Evolutionary conservation across 2,113 vertebrate genomes (phyloP).

Genomic region (Anser cygnoides): DNA sequence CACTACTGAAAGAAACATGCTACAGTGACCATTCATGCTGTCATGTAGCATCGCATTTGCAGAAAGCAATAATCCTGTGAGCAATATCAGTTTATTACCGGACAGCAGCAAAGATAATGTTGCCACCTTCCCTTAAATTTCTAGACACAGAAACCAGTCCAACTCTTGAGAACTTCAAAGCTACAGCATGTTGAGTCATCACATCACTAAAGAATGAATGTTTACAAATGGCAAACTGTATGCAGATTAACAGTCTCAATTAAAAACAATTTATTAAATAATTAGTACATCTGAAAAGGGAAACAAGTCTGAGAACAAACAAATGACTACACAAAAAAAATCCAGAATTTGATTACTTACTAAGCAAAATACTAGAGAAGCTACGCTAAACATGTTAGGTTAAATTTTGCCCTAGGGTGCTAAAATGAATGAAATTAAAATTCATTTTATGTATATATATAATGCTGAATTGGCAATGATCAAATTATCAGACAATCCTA

Average conservation of each 20-base stretch:
- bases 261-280: background rate
- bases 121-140: background rate
- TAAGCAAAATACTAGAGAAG: background rate
- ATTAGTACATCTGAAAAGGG: background rate
- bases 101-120: background rate
- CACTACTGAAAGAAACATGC: background rate
- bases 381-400: background rate
- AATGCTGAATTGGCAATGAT: background rate
- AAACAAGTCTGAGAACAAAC: background rate
- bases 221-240: background rate
- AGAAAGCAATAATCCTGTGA: background rate
- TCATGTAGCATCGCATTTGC: background rate
- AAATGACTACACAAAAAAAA: background rate
- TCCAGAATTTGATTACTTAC: background rate
- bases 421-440: background rate
- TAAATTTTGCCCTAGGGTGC: background rate
- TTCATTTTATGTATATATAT: background rate
- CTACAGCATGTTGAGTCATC: background rate
- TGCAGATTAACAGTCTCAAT: background rate
- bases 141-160: background rate
- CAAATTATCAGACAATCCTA: background rate
- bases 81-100: background rate
- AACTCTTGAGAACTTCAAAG: background rate
- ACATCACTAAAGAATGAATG: background rate
- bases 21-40: rapidly evolving